Evolutionary conservation across 1,140 invertebrate genomes (phyloP), one percentile per base, ranked within the genome.

Genomic region (Amyelois transitella): DNA sequence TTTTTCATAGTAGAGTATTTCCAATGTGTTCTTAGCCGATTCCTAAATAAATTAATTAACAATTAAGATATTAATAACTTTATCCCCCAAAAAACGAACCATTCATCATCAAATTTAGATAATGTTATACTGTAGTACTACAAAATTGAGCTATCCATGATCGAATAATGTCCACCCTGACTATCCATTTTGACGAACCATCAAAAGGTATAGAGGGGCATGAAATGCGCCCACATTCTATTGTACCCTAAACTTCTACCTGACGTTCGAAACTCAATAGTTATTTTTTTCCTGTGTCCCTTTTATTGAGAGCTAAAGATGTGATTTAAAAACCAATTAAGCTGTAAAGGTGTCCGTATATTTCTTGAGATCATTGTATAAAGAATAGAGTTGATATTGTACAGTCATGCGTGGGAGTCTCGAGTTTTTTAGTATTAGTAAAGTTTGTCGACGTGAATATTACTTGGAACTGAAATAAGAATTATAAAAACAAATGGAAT

Each of bases 291-390:
- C 53, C 48, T 55, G 24, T 47, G 43, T 53, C 19, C 51, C 54
- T 45, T 59, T 60, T 61, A 67, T 72, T 61, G 66, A 66, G 58
- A 43, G 53, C 45, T 48, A 48, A 48, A 21, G 53, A 50, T 50
- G 60, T 57, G 64, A 69, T 66, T 75, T 64, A 62, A 72, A 75
- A 75, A 72, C 69, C 66, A 75, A 75, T 75, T 75, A 75, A 66
- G 58, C 50, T 63, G 54, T 66, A 69, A 64, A 69, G 60, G 64
- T 72, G 65, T 63, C 32, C 32, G 32, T 38, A 38, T 28, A 8
- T 38, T 14, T 38, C 32, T 38, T 2, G 2, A 10, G 32, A 2
- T 12, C 8, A 32, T 32, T 32, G 28, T 32, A 12, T 38, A 3
- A 2, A 14, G 32, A 14, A 38, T 38, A 12, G 12, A 38, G 32